A percentile compares a stretch with the other conserved stretches of the same genome.
phyloP scores from a whole-genome alignment of 2,797 vertebrate species.

The Microctenopoma steveboyesi region DNA sequence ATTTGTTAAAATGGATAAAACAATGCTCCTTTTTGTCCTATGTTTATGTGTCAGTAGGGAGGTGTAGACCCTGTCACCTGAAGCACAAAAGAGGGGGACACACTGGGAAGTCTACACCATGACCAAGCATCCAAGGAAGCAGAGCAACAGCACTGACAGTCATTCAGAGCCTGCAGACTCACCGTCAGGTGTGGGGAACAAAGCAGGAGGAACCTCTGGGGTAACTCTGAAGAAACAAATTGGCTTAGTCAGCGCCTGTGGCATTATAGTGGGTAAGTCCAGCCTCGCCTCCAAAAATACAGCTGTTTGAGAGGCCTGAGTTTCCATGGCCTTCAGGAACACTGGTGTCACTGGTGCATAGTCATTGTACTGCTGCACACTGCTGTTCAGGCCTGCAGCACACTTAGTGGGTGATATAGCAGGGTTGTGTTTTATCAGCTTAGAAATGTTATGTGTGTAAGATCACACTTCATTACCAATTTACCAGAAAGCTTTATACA shows the following conservation, averaged over 20 bases:
- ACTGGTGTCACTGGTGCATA: no score
- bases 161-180: slow-evolving; percentile 34
- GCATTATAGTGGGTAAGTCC: slow-evolving; percentile 87
- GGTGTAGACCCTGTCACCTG: background rate
- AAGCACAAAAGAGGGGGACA: background rate
- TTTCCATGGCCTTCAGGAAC: background rate
- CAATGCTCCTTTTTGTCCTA: background rate
- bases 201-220: slow-evolving; percentile 49
- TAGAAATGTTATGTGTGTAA: no score
- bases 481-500: no score
- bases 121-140: slow-evolving; percentile 76
- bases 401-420: no score
- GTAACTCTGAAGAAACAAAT: slow-evolving; percentile 88
- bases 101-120: slow-evolving; percentile 56
- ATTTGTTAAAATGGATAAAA: background rate
- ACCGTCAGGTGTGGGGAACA: background rate
- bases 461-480: no score
- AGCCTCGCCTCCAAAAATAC: background rate
- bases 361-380: no score
- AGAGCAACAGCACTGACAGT: slow-evolving; percentile 48
- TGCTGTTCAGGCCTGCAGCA: no score
- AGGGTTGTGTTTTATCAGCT: no score
- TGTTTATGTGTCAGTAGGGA: background rate
- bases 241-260: slow-evolving; percentile 87
- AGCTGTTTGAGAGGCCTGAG: background rate